Evolutionary conservation across 2,113 vertebrate genomes (phyloP), one percentile per base, ranked within the genome.

Genomic region (Tychaedon coryphoeus): DNA sequence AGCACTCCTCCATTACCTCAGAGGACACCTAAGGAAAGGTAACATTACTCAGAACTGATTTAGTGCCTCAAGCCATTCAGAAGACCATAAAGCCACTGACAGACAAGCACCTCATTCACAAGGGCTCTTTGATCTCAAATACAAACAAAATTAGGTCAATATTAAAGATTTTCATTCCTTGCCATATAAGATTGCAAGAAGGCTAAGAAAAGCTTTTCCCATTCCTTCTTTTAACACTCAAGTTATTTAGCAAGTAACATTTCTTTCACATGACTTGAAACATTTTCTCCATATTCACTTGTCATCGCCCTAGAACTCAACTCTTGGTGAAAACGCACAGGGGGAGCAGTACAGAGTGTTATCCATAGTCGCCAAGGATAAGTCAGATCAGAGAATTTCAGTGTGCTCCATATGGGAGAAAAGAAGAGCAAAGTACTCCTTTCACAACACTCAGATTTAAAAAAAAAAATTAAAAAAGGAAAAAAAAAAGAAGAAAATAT

Each of bases 81-180:
- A 94, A 94, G 93, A 93, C 64, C 86, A 84, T 89, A 92, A 93
- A 95, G 84, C 43, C 42, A 64, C 48, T 33, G 54, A 92, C 74
- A 83, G 57, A 42, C 90, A 96, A 94, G 81, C 36, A 90, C 71
- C 73, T 93, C 90, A 90, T 88, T 96, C 92, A 94, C 76, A 84
- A 60, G 40, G 86, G 43, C 77, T 88, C 90, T 92, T 95, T 96
- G 85, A 94, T 89, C 84, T 91, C 92, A 89, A 90, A 76, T 36
- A 95, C 66, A 85, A 96, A 93, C 92, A 94, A 89, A 95, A 93
- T 96, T 86, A 92, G 88, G 80, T 95, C 94, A 94, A 72, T 93
- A 96, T 70, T 96, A 92, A 93, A 94, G 64, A 91, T 95, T 93
- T 95, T 96, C 79, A 97, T 92, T 96, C 73, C 62, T 90, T 88